phyloP scores from a whole-genome alignment of 2,888 invertebrate genomes.

The Papilio protenor region DNA sequence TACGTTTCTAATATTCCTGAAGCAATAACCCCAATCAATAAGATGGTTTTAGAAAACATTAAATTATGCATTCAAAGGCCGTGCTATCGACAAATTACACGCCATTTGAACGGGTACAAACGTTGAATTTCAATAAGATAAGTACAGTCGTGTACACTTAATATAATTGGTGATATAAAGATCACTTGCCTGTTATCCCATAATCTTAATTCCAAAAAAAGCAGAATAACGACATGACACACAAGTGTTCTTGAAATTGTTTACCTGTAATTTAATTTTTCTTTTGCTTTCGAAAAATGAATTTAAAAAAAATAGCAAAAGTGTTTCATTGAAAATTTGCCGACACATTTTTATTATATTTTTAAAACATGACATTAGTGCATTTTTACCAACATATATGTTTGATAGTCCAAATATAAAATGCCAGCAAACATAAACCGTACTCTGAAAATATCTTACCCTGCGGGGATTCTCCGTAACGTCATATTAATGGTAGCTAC shows the following conservation, averaged over 20 bases:
- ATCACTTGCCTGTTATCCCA: too few species aligned
- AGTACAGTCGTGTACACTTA: conserved; percentile 18
- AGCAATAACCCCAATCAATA: neutral
- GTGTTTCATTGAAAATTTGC: neutral
- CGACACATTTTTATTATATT: neutral
- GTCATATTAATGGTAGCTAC: conserved; percentile 29
- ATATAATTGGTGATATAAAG: conserved; percentile 4
- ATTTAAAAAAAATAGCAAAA: neutral
- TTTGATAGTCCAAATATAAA: conserved; percentile 10
- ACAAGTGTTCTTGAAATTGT: too few species aligned
- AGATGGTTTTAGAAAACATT: conserved; percentile 17
- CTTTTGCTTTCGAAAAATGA: too few species aligned
- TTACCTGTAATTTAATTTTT: too few species aligned
- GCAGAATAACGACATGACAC: too few species aligned
- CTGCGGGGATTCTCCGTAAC: conserved; percentile 26
- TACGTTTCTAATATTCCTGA: neutral
- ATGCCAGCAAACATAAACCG: conserved; percentile 15
- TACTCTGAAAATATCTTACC: conserved; percentile 14
- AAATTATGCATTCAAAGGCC: conserved; percentile 17
- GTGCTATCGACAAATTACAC: conserved; percentile 26
- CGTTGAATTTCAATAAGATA: conserved; percentile 18
- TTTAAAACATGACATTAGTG: neutral
- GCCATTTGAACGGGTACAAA: conserved; percentile 19
- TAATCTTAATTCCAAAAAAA: too few species aligned
- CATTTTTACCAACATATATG: neutral